phyloP scores from a whole-genome alignment of 1,140 invertebrate species.

The Drosophila punjabiensis region DNA sequence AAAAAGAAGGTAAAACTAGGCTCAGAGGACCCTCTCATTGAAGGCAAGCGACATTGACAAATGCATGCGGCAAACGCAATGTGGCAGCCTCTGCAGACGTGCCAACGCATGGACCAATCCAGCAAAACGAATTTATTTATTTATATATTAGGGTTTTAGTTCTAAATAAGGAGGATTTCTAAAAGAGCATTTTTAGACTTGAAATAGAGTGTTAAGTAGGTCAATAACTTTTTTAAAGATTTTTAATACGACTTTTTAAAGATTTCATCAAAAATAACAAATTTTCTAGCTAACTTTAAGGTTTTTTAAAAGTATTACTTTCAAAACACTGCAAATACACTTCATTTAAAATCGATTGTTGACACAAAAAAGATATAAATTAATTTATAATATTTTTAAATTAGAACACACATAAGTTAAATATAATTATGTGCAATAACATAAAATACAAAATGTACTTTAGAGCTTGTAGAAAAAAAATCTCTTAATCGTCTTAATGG shows the following conservation, averaged over 20 bases:
- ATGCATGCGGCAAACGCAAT: slow-evolving; percentile 70
- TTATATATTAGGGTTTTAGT: slow-evolving; percentile 2
- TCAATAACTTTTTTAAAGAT: not conserved
- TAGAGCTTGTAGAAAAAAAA: not conserved
- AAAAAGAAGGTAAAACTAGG: slow-evolving; percentile 15
- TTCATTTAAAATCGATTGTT: too few species aligned
- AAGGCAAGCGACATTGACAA: slow-evolving; percentile 70
- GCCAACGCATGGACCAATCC: slow-evolving; percentile 63
- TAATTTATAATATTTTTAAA: not conserved
- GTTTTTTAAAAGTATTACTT: not conserved
- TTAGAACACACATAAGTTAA: not conserved
- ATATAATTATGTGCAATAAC: too few species aligned
- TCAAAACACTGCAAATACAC: not conserved
- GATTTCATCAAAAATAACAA: not conserved
- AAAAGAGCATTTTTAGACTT: not conserved
- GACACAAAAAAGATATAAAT: not conserved
- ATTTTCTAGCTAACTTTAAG: not conserved
- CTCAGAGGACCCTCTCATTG: slow-evolving; percentile 58
- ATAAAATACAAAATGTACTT: not conserved
- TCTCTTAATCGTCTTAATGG: not conserved
- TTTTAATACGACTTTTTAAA: not conserved
- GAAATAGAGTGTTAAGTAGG: too few species aligned
- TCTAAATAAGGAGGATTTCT: not conserved
- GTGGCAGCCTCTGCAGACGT: slow-evolving; percentile 49
- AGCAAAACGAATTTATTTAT: slow-evolving; percentile 39